Percentiles rank a stretch among this genome's conserved stretches.
Conservation (phyloP, 2,888 invertebrate species). For the Sicus ferrugineus region DNA sequence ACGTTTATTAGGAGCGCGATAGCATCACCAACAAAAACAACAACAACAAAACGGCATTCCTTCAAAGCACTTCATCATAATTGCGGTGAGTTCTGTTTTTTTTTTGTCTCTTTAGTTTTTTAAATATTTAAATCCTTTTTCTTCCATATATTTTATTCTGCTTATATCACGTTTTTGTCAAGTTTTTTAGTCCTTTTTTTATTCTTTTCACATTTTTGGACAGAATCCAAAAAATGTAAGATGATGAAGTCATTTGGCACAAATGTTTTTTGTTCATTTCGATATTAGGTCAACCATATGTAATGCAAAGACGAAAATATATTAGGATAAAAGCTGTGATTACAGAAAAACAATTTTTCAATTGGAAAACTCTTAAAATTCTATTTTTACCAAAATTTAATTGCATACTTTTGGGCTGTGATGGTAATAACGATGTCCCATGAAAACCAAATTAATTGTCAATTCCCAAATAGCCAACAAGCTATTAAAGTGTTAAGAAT, state of each 20-base stretch:
- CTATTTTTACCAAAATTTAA: too few species aligned
- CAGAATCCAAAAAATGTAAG: not conserved
- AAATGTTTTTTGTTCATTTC: not conserved
- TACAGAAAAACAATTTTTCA: too few species aligned
- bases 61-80: not conserved
- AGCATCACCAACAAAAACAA: not conserved
- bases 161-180: not conserved
- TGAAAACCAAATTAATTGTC: too few species aligned
- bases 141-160: not conserved
- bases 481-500: too few species aligned
- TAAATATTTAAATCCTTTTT: not conserved
- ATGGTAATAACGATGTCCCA: too few species aligned
- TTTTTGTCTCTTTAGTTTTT: not conserved
- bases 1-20: not conserved
- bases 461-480: too few species aligned
- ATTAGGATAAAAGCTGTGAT: too few species aligned
- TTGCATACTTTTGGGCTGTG: too few species aligned
- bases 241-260: conserved; percentile 10
- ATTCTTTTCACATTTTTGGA: not conserved
- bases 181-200: not conserved
- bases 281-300: not conserved
- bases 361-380: too few species aligned
- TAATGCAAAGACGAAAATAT: too few species aligned
- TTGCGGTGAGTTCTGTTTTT: conserved; percentile 17
- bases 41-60: conserved; percentile 5